Evolutionary conservation across 2,113 vertebrate genomes (phyloP).

Genomic region (Coracopsis vasa): DNA sequence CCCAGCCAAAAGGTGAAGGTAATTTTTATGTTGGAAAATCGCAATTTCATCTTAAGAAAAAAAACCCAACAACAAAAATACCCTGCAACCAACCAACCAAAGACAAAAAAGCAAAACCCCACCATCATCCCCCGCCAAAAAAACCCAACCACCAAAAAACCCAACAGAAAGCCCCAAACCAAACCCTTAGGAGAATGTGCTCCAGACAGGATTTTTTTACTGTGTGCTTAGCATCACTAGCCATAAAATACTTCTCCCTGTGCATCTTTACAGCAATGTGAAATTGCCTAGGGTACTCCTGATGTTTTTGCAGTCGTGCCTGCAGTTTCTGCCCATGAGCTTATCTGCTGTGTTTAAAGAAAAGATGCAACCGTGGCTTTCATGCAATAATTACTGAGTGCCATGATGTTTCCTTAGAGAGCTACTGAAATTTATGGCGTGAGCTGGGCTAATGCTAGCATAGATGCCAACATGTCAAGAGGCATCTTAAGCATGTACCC

Average conservation of each 20-base stretch:
- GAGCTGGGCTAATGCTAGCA: not conserved
- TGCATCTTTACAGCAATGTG: not conserved
- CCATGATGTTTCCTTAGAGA: not conserved
- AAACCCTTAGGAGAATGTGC: not conserved
- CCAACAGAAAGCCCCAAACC: not conserved
- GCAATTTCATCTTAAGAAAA: not conserved
- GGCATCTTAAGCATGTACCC: not conserved
- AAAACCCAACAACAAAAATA: not conserved
- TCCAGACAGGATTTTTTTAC: not conserved
- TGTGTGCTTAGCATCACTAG: not conserved
- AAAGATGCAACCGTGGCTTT: not conserved
- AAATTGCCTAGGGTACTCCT: not conserved
- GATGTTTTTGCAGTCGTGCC: not conserved
- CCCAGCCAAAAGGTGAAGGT: not conserved
- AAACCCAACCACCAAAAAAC: not conserved
- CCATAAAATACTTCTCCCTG: not conserved
- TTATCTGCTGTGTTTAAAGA: not conserved
- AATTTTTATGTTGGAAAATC: not conserved
- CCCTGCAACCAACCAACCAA: not conserved
- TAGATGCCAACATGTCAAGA: not conserved
- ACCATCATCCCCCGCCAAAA: not conserved
- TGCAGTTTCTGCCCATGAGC: not conserved
- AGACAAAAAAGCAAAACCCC: not conserved
- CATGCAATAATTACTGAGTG: not conserved
- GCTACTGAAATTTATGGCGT: not conserved